Base-by-base conservation (phyloP, 1,140 invertebrate species). In the Bombyx mandarina region DNA sequence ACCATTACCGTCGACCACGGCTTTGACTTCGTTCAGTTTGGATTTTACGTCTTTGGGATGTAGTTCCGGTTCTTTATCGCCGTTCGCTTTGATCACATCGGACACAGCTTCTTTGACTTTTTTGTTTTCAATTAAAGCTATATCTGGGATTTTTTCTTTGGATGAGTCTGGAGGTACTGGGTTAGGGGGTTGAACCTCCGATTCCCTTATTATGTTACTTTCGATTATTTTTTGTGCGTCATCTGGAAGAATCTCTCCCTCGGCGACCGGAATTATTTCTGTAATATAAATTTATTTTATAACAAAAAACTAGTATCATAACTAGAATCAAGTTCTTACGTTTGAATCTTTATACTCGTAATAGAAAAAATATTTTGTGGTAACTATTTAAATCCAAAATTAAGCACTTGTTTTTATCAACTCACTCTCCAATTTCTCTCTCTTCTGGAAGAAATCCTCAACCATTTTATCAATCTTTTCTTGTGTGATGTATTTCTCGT, bases 381-480 rank as follows among this genome's bases (percentile, higher is more conserved):
- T 3, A 1, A 35, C 1, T 35, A 35, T 35, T 35, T 35, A 35
- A 5, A 35, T 35, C 26, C 26, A 5, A 35, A 3, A 35, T 35
- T 35, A 35, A 1, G 26, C 4, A 35, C 26, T 35, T 35, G 4
- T 3, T 35, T 35, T 35, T 35, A 1, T 35, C 26, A 56, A 60
- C 51, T 45, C 67, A 78, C 78, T 75, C 49, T 70, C 65, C 49
- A 56, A 51, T 58, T 77, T 71, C 22, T 77, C 77, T 57, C 61
- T 66, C 22, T 79, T 75, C 44, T 86, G 66, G 46, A 87, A 83
- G 69, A 82, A 86, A 43, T 84, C 77, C 48, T 87, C 79, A 2
- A 87, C 81, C 1, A 89, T 86, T 45, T 80, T 82, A 53, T 89
- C 85, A 18, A 88, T 88, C 9, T 70, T 65, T n/a, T 87, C 84